Percentiles rank a stretch among this genome's conserved stretches.
Conservation (phyloP, 1,140 invertebrate genomes). For the Lysiphlebus fabarum region DNA sequence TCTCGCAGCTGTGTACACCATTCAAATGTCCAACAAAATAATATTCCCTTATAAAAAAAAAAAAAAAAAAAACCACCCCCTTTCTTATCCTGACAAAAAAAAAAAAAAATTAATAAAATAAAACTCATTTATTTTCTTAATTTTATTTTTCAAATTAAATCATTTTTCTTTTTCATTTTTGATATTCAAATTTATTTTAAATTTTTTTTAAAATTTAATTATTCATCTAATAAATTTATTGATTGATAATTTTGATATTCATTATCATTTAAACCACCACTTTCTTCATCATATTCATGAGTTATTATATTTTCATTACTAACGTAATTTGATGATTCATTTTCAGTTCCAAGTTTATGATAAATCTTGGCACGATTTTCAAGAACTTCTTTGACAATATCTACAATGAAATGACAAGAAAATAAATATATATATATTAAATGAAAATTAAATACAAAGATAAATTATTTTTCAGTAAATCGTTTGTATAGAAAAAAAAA, state of each 20-base stretch:
- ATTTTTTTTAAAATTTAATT: constrained; percentile 21
- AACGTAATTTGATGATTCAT: constrained; percentile 33
- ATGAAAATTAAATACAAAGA: too few species aligned
- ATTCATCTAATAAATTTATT: constrained; percentile 19
- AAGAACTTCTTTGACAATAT: constrained; percentile 72
- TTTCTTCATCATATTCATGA: constrained; percentile 38
- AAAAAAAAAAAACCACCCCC: too few species aligned
- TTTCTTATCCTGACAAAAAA: too few species aligned
- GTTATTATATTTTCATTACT: constrained; percentile 1
- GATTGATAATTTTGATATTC: constrained; percentile 37
- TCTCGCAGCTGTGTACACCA: constrained; percentile 50
- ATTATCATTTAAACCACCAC: constrained; percentile 30
- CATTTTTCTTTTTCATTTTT: constrained; percentile 6
- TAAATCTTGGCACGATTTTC: constrained; percentile 67
- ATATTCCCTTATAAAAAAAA: too few species aligned
- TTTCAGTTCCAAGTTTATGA: constrained; percentile 50
- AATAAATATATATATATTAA: constrained; percentile 60
- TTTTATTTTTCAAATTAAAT: not conserved
- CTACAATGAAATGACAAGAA: constrained; percentile 43
- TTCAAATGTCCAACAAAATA: constrained; percentile 24
- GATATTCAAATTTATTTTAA: not conserved
- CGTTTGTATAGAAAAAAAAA: not conserved
- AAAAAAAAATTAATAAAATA: too few species aligned
- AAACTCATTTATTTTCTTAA: too few species aligned
- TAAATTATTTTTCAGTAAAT: too few species aligned